Evolutionary conservation across 2,888 invertebrate genomes (phyloP).

Genomic region (Drosophila helvetica): DNA sequence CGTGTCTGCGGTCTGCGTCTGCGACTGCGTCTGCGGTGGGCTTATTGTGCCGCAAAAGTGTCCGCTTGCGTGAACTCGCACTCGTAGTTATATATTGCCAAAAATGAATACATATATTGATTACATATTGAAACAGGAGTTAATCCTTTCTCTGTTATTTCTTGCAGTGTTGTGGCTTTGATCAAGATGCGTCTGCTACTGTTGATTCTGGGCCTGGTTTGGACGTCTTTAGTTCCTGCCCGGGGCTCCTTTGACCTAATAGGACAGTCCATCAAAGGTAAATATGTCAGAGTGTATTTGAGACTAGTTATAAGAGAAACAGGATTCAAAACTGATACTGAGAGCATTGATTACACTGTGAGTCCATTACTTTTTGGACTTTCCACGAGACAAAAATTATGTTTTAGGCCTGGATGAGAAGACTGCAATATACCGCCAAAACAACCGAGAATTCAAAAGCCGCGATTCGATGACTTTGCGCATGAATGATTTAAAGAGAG

Average conservation of each 20-base stretch:
- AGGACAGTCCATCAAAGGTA: slow-evolving; percentile 79
- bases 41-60: slow-evolving; percentile 36
- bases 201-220: slow-evolving; percentile 35
- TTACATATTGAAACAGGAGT: slow-evolving; percentile 16
- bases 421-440: too few species aligned
- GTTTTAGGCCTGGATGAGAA: too few species aligned
- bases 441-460: too few species aligned
- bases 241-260: slow-evolving; percentile 56
- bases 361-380: too few species aligned
- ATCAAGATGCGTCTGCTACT: slow-evolving; percentile 51
- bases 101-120: slow-evolving; percentile 20
- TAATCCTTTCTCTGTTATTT: slow-evolving; percentile 8
- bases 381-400: too few species aligned
- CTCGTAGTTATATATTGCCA: slow-evolving; percentile 14
- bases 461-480: too few species aligned
- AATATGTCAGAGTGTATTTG: slow-evolving; percentile 3
- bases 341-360: too few species aligned
- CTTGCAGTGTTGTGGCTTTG: slow-evolving; percentile 35
- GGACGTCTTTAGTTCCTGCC: slow-evolving; percentile 22
- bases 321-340: background rate
- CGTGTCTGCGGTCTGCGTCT: slow-evolving; percentile 26
- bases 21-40: slow-evolving; percentile 58
- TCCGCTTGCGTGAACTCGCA: slow-evolving; percentile 6
- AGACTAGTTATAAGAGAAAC: background rate
- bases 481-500: too few species aligned